phyloP scores from a whole-genome alignment of 2,888 invertebrate species.

The Drosophila neotestacea region DNA sequence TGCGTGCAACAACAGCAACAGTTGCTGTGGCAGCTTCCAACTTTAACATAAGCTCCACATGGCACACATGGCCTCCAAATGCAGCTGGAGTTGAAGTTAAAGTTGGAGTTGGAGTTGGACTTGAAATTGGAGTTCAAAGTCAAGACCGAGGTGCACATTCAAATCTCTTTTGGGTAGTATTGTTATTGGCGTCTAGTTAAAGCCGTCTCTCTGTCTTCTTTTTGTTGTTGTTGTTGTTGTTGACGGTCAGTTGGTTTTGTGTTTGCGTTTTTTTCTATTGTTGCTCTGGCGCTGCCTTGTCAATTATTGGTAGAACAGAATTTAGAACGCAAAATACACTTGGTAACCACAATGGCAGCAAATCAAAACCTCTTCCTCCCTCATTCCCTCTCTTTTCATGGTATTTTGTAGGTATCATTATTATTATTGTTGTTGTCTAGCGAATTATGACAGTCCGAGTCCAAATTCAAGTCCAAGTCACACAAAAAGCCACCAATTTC shows the following conservation, averaged over 20 bases:
- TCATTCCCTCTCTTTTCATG: background rate
- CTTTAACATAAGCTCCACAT: constrained; percentile 15
- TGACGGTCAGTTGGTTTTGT: constrained; percentile 43
- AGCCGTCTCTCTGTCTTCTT: constrained; percentile 26
- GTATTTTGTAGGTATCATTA: constrained; percentile 19
- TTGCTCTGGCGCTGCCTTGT: constrained; percentile 70
- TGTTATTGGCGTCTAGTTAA: constrained; percentile 67
- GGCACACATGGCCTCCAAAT: constrained; percentile 59
- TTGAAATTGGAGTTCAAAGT: constrained; percentile 56
- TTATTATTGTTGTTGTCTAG: constrained; percentile 16
- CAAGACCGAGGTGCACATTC: constrained; percentile 61
- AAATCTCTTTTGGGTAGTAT: constrained; percentile 60
- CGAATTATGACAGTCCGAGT: constrained; percentile 59
- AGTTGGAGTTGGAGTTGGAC: constrained; percentile 14
- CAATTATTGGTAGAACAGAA: constrained; percentile 76
- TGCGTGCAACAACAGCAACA: constrained; percentile 59
- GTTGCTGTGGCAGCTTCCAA: constrained; percentile 3
- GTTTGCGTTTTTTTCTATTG: constrained; percentile 34
- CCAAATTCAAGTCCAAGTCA: constrained; percentile 31
- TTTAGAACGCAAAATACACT: constrained; percentile 72
- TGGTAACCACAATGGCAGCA: constrained; percentile 70
- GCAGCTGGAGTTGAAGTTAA: constrained; percentile 24
- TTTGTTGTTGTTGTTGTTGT: constrained; percentile 19
- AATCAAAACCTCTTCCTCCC: constrained; percentile 54
- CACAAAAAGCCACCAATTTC: constrained; percentile 72